A percentile compares a stretch with the other conserved stretches of the same genome.
These are phyloP conservation scores for Chymomyza caudatula DNA, from an alignment of 2,888 invertebrate genomes.

Conservation along the genomic window DNA sequence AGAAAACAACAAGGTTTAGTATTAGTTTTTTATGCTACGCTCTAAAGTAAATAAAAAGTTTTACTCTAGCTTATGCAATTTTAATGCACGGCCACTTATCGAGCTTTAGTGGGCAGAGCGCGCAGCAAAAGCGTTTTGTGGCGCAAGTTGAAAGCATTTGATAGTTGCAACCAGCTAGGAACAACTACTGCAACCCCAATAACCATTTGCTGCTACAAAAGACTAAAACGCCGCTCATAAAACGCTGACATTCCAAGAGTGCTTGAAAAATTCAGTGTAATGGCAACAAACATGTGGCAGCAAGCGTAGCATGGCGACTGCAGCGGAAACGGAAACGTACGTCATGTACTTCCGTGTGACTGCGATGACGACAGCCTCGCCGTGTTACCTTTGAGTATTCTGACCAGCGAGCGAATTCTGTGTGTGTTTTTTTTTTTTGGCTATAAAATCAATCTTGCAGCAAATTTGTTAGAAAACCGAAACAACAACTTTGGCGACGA, in stretches of 20 bases:
- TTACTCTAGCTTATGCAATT: conserved; percentile 39
- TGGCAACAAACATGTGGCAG: conserved; percentile 42
- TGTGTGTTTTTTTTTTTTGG: conserved; percentile 23
- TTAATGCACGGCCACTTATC: conserved; percentile 54
- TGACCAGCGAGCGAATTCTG: conserved; percentile 20
- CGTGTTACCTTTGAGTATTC: background rate
- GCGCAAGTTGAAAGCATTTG: conserved; percentile 33
- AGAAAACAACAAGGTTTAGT: background rate
- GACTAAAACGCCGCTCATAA: background rate
- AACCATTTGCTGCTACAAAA: background rate
- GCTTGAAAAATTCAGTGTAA: conserved; percentile 45
- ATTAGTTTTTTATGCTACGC: background rate
- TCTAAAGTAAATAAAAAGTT: conserved; percentile 34
- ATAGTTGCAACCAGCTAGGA: conserved; percentile 30
- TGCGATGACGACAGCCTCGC: conserved; percentile 4
- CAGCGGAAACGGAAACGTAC: conserved; percentile 74
- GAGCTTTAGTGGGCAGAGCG: conserved; percentile 27
- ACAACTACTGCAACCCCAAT: background rate
- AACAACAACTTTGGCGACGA: background rate
- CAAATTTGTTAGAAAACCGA: conserved; percentile 57
- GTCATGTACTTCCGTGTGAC: conserved; percentile 68
- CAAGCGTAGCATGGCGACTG: conserved; percentile 49
- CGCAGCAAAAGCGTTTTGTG: conserved; percentile 50
- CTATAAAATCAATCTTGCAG: conserved; percentile 71
- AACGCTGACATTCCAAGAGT: background rate